phyloP scores from a whole-genome alignment of 2,113 vertebrate species.

The Percopsis transmontana region DNA sequence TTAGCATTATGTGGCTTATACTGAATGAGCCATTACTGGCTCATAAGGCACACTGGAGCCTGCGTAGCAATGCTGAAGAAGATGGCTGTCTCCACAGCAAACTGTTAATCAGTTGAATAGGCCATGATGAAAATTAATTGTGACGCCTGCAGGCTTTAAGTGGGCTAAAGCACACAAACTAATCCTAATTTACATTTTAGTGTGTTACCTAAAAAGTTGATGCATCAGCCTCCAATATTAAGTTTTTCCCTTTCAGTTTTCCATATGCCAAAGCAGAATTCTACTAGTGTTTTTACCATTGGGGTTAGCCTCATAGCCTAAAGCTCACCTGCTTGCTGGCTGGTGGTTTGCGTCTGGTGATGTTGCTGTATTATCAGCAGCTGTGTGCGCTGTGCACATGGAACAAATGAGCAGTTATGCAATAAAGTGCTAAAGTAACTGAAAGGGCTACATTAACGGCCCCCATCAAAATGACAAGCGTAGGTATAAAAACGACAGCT shows the following conservation, averaged over 20 bases:
- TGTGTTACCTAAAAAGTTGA: slow-evolving; percentile 29
- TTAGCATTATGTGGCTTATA: slow-evolving; percentile 50
- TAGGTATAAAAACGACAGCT: slow-evolving; percentile 42
- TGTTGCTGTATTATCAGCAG: slow-evolving; percentile 21
- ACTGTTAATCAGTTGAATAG: slow-evolving; percentile 48
- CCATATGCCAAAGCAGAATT: too few species aligned
- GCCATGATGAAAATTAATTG: slow-evolving; percentile 48
- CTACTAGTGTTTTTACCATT: too few species aligned
- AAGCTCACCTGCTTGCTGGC: slow-evolving; percentile 7
- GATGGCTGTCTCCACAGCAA: slow-evolving; percentile 45
- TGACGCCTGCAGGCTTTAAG: slow-evolving; percentile 13
- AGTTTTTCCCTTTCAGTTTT: background rate
- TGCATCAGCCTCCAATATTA: background rate
- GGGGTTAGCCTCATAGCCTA: background rate
- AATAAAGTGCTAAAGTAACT: slow-evolving; percentile 65
- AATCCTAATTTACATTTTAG: slow-evolving; percentile 29
- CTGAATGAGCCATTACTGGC: slow-evolving; percentile 37
- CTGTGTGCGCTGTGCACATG: slow-evolving; percentile 30
- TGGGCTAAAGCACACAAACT: slow-evolving; percentile 29
- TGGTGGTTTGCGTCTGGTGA: slow-evolving; percentile 5
- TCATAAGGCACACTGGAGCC: slow-evolving; percentile 42
- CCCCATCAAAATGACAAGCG: slow-evolving; percentile 59
- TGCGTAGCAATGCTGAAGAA: slow-evolving; percentile 46
- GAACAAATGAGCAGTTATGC: slow-evolving; percentile 46
- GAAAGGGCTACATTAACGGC: slow-evolving; percentile 56